phyloP scores from a whole-genome alignment of 2,888 invertebrate genomes.

The Lamellibrachia columna region DNA sequence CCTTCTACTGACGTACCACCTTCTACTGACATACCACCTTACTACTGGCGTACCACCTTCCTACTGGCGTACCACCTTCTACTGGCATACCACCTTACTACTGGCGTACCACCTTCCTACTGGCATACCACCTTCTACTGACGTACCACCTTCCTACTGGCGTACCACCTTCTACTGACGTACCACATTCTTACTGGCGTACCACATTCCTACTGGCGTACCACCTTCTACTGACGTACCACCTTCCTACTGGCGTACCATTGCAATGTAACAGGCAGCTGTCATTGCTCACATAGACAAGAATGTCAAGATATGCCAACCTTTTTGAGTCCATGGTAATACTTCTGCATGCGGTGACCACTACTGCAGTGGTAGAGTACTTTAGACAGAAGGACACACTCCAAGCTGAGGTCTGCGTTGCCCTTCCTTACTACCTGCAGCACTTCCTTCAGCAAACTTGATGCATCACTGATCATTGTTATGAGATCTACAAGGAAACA shows the following conservation, averaged over 20 bases:
- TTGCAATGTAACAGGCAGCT: not conserved
- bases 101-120: too few relatives aligned
- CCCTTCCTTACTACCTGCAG: not conserved
- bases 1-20: too few relatives aligned
- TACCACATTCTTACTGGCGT: too few relatives aligned
- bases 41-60: too few relatives aligned
- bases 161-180: too few relatives aligned
- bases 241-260: not conserved
- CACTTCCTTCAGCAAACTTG: not conserved
- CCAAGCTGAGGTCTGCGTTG: not conserved
- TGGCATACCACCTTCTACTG: too few relatives aligned
- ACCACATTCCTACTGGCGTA: too few relatives aligned
- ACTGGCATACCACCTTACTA: too few relatives aligned
- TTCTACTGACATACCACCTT: too few relatives aligned
- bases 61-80: too few relatives aligned
- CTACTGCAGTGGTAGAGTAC: not conserved
- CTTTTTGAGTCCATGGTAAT: not conserved
- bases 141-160: too few relatives aligned
- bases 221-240: too few relatives aligned
- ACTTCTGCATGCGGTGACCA: not conserved
- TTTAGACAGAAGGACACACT: not conserved
- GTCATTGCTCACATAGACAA: not conserved
- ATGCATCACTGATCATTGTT: not conserved
- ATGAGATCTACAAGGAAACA: not conserved
- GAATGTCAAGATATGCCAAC: not conserved